A percentile compares a stretch with the other conserved stretches of the same genome.
Evolutionary conservation across 1,140 invertebrate species (phyloP).

Genomic region (Agrilus planipennis): DNA sequence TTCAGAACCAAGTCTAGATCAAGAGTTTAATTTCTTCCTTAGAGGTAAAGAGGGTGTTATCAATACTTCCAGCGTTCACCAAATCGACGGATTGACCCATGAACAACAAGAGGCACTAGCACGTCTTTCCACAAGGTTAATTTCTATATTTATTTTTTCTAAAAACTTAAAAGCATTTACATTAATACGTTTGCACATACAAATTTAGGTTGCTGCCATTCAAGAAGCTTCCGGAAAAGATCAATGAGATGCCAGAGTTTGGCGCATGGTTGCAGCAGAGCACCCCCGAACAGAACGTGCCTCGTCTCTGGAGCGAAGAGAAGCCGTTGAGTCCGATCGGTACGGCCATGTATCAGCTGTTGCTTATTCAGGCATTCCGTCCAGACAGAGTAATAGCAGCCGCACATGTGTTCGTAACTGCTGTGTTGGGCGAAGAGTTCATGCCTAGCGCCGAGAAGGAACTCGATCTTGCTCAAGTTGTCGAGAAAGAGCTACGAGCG

Average conservation of each 20-base stretch:
- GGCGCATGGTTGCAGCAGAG: constrained; percentile 78
- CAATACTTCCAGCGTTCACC: constrained; percentile 37
- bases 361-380: constrained; percentile 86
- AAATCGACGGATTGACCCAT: constrained; percentile 54
- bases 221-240: constrained; percentile 62
- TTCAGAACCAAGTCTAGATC: constrained; percentile 77
- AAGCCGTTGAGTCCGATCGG: constrained; percentile 61
- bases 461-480: constrained; percentile 75
- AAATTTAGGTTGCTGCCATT: constrained; percentile 62
- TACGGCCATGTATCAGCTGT: constrained; percentile 75
- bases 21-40: constrained; percentile 90
- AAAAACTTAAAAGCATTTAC: background rate
- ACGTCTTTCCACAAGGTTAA: constrained; percentile 45
- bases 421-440: constrained; percentile 77
- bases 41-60: constrained; percentile 79
- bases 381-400: constrained; percentile 91
- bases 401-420: constrained; percentile 72
- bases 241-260: constrained; percentile 65
- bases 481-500: constrained; percentile 84
- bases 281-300: constrained; percentile 84
- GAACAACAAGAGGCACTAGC: constrained; percentile 78
- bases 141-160: constrained; percentile 10
- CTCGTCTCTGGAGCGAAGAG: constrained; percentile 81
- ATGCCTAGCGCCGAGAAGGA: constrained; percentile 86
- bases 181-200: constrained; percentile 1